Evolutionary conservation across 1,140 invertebrate genomes (phyloP), one percentile per base, ranked within the genome.

Genomic region (Lepidotrigona ventralis): DNA sequence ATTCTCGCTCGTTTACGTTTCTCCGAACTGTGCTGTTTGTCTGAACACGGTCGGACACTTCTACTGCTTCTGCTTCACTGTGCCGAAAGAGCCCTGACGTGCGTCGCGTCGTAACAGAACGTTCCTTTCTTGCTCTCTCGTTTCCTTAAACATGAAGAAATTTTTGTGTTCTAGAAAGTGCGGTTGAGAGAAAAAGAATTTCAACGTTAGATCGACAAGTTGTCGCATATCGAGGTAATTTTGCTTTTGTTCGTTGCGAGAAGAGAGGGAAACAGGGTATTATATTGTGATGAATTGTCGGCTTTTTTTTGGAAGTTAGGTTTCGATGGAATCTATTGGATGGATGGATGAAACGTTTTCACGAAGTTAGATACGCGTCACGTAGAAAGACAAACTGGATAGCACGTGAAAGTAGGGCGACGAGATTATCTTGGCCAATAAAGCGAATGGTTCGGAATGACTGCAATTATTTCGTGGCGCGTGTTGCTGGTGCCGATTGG

Each of bases 371-470:
- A 71, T 74, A 74, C 39, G 56, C 54, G 80, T 92, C 92, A 91
- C 91, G 91, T 92, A 93, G 81, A 29, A 87, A 72, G 87, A 84
- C 80, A 87, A 90, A 92, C 92, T 92, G 91, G 90, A 90, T 89
- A 85, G 90, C 86, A 91, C 90, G 90, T 91, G 90, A 72, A 92
- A 91, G 73, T 89, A 86, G 89, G 89, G 90, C 89, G 91, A 93
- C 91, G 90, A 92, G 91, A 93, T 93, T 92, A 93, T 93, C 90
- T 92, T 81, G 84, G 83, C 89, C 90, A 92, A 92, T 92, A 92
- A 92, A 92, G 85, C 81, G 92, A 92, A 91, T 92, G 85, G 91
- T 90, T 90, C 86, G 90, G 89, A 93, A 93, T 92, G 88, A 93
- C 91, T 92, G 91, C 90, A 93, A 93, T 93, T 93, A 93, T 93